Base-by-base conservation (phyloP, 2,113 vertebrate species). In the Hippoglossus stenolepis region DNA sequence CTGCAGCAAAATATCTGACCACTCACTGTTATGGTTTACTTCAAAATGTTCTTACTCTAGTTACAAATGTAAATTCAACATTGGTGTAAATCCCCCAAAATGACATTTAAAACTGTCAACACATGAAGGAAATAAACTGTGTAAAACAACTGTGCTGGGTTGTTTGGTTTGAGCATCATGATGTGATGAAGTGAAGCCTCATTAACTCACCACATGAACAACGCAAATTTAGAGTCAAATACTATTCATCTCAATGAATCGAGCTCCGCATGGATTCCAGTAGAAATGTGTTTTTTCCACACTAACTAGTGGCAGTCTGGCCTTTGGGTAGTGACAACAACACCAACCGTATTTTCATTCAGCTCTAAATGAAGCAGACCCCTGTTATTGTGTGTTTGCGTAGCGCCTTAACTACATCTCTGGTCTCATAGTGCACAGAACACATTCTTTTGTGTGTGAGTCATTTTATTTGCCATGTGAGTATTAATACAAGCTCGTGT, bases 31-130 rank as follows among this genome's bases (percentile, higher is more conserved):
- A 28, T 5, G 5, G 0, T 28, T 28, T 28, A 28, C 28, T 28
- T 28, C 28, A 28, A 28, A 28, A 28, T 28, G 28, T 28, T 5
- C 28, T 28, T 28, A 28, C 4, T 28, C 4, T 28, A 4, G 28
- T 28, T 28, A 28, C 28, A 28, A 28, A 28, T 28, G 3, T 28
- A 28, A 28, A 28, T 28, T 4, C 28, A 28, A 28, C 28, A 28
- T 28, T 28, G 4, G 4, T 28, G 28, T 5, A 28, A 28, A 28
- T 28, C 28, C 4, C 28, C 28, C 28, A 4, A 28, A 28, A 28
- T 28, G 28, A 28, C 26, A 4, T 11, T 10, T 5, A 59, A 24
- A 2, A 5, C 23, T 58, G 49, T 94, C 92, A 89, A 89, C 40
- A 43, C 13, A 13, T 45, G 43, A 45, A 45, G 43, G 93, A 93